Base-by-base conservation (phyloP, 1,140 invertebrate genomes). In the Ladona fulva region DNA sequence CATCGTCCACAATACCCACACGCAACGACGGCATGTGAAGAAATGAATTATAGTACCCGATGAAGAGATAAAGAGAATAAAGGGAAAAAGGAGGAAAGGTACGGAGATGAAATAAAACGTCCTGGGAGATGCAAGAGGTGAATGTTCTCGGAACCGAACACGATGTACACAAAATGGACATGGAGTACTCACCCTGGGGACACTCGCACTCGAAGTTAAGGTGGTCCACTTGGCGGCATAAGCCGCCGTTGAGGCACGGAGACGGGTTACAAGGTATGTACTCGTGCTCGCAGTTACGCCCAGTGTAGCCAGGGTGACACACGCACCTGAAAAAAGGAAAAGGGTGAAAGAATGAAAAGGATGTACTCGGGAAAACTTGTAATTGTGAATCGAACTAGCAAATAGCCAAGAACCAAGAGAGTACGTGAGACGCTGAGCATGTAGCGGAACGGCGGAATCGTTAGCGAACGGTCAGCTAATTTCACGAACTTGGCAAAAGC, bases 251-350 rank as follows among this genome's bases (percentile, higher is more conserved):
- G 81, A 90, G 86, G 84, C 96, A 97, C 0, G 95, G 94, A 75
- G 92, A 95, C 6, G 95, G 95, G 81, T 95, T 89, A 85, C 95
- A 97, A 0, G 95, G 95, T 78, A 96, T 91, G 84, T 96, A 97
- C 80, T 93, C 91, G 83, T 88, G 93, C 84, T 97, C 94, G 86
- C 95, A 97, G 85, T 96, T 92, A 82, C 93, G 89, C 16, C 95
- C 95, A 0, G 95, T 96, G 84, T 93, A 97, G 79, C 95, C 95
- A 80, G 90, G 91, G 80, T 93, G 88, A 85, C 96, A 97, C 80
- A 93, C 91, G 85, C 96, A 97, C 85, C 93, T 95, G 86, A 66
- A 89, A 89, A 80, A 82, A 83, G 85, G 8, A 37, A 37, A 1
- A n/a, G n/a, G 44, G 44, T 52, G 44, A 19, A 52, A 52, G 19